phyloP scores from a whole-genome alignment of 2,113 vertebrate genomes.

The Myrmecophaga tridactyla region DNA sequence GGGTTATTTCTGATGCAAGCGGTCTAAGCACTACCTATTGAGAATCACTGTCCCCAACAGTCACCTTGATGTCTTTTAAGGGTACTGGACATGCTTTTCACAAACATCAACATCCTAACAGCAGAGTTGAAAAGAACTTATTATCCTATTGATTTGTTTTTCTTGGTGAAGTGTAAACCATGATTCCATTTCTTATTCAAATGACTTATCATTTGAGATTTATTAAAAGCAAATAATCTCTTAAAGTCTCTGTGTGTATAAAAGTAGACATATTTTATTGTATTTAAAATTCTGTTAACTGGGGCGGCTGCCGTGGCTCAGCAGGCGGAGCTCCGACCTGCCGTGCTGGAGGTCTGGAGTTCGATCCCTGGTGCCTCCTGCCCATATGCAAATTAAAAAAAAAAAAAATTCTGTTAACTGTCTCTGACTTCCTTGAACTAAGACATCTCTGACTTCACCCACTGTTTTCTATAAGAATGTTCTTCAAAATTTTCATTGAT shows the following conservation, averaged over 20 bases:
- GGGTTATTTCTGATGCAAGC: not conserved
- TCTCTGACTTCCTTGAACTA: conserved; percentile 5
- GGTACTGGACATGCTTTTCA: not conserved
- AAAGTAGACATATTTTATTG: conserved; percentile 17
- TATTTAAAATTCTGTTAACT: not conserved
- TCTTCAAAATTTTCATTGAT: conserved; percentile 37
- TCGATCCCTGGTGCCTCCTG: no score
- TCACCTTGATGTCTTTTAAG: not conserved
- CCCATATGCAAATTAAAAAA: no score
- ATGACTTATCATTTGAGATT: conserved; percentile 27
- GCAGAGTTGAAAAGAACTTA: conserved; percentile 12
- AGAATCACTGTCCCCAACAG: not conserved
- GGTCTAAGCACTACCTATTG: not conserved
- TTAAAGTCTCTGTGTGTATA: not conserved
- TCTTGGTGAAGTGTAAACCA: conserved; percentile 25
- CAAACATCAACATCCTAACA: not conserved
- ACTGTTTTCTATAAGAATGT: not conserved
- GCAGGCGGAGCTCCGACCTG: no score
- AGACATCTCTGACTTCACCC: not conserved
- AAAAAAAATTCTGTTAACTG: no score
- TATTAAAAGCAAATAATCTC: conserved; percentile 27
- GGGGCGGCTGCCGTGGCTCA: no score
- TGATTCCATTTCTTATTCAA: conserved; percentile 45
- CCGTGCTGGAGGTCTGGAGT: no score
- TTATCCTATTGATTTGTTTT: conserved; percentile 47